Conservation (phyloP, 2,797 vertebrate species). For the Lagocephalus sceleratus region DNA sequence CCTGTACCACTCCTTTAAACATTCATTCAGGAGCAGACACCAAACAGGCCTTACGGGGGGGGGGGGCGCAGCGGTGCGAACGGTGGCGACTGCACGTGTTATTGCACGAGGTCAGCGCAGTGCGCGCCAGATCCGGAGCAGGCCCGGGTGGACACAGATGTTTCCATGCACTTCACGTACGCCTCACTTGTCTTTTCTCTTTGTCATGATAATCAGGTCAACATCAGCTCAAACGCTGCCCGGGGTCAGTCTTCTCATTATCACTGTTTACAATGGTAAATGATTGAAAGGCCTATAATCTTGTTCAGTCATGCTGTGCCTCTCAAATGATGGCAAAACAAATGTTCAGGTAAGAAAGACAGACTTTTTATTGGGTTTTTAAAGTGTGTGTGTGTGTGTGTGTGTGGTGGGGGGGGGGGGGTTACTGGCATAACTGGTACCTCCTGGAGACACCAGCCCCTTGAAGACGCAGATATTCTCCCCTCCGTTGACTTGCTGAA, state of each 20-base stretch:
- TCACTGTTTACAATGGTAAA: constrained; percentile 5
- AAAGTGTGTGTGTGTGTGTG: no score
- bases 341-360: not conserved
- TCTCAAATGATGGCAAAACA: constrained; percentile 1
- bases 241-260: constrained; percentile 2
- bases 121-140: no score
- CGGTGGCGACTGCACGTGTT: no score
- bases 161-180: no score
- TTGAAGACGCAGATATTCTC: constrained; percentile 82
- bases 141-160: no score
- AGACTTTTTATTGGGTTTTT: not conserved
- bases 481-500: constrained; percentile 81
- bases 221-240: constrained; percentile 7
- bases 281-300: no score
- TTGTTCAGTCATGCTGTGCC: not conserved
- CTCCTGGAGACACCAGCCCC: constrained; percentile 72
- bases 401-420: no score
- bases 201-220: constrained; percentile 14
- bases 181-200: constrained; percentile 1
- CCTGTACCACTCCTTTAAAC: not conserved
- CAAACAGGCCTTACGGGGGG: no score
- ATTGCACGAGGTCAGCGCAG: no score
- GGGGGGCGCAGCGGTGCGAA: no score
- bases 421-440: constrained; percentile 37
- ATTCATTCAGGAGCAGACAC: no score